phyloP scores from a whole-genome alignment of 2,113 vertebrate species.

The Reinhardtius hippoglossoides region DNA sequence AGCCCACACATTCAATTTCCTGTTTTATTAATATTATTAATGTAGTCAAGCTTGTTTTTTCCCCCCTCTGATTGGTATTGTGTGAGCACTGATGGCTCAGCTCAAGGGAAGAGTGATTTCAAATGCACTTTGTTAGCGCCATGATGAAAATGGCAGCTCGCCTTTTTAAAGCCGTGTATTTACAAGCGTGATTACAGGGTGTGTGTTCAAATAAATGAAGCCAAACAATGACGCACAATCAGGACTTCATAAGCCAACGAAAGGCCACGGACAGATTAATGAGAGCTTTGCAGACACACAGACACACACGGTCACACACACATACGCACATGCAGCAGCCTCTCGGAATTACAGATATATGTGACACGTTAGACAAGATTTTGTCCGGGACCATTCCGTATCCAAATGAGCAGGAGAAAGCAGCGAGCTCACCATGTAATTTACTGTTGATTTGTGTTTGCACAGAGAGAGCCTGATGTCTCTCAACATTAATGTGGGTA shows the following conservation, averaged over 20 bases:
- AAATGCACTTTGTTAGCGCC: slow-evolving; percentile 82
- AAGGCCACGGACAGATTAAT: slow-evolving; percentile 84
- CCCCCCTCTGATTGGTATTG: slow-evolving; percentile 80
- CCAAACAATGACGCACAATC: slow-evolving; percentile 86
- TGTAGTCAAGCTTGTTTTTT: slow-evolving; percentile 70
- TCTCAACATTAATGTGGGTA: slow-evolving; percentile 66
- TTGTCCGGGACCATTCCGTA: slow-evolving; percentile 62
- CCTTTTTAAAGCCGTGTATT: slow-evolving; percentile 81
- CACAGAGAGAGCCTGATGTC: slow-evolving; percentile 70
- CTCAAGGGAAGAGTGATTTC: slow-evolving; percentile 77
- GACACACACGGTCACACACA: slow-evolving; percentile 44
- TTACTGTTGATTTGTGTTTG: slow-evolving; percentile 77
- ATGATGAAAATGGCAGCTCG: slow-evolving; percentile 84
- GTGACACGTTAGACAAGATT: slow-evolving; percentile 78
- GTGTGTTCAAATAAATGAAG: slow-evolving; percentile 84
- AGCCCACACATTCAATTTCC: slow-evolving; percentile 78
- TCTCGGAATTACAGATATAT: slow-evolving; percentile 79
- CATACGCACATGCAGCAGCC: slow-evolving; percentile 37
- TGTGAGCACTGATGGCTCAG: slow-evolving; percentile 78
- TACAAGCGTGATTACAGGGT: slow-evolving; percentile 83
- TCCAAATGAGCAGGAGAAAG: slow-evolving; percentile 71
- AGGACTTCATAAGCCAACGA: slow-evolving; percentile 81
- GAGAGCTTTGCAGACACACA: slow-evolving; percentile 68
- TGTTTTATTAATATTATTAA: slow-evolving; percentile 86
- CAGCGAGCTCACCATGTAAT: slow-evolving; percentile 74